Evolutionary conservation across 2,888 invertebrate genomes (phyloP), one percentile per base, ranked within the genome.

Genomic region (Onchidella celtica): DNA sequence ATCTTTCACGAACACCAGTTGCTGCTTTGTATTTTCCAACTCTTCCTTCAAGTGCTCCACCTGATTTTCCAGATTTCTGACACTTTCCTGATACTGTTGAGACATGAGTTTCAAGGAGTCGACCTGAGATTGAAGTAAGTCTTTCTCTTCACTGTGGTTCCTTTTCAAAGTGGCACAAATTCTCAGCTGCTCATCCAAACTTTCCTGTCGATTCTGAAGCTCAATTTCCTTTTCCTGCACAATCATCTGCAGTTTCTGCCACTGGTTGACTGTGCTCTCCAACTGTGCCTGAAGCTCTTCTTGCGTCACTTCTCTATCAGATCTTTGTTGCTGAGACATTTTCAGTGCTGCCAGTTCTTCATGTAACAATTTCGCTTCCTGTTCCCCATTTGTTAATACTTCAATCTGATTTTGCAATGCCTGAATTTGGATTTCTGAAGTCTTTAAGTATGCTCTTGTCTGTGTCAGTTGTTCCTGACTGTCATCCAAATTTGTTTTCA

Each of bases 161-260:
- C 68, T 75, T 24, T 34, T 74, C 75, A 75, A 27, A 29, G 74
- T 34, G 21, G 36, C 27, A 47, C 69, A 69, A 57, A 75, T 75
- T 59, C 81, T 73, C 32, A n/a, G 34, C 47, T 76, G 81, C 47
- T 75, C 61, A 3, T 83, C 83, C 32, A 81, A 68, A 27, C 75
- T 34, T 3, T 72, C 57, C 32, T 65, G 55, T 2, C 77, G 36
- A 14, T 74, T 63, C 14, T 79, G 70, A 14, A 83, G 3, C n/a
- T 75, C 75, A 21, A 69, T 61, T 27, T 76, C 68, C 27, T 81
- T 75, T 6, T 75, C 83, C 68, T 79, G 70, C 32, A 79, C 68
- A 36, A 81, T 81, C 17, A 68, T 1, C 81, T 81, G 81, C 17
- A 75, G 61, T 24, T n/a, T 81, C 69, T 81, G 81, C 81, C 81